These are phyloP conservation scores for Linurgus olivaceus DNA, from an alignment of 2,797 vertebrate species.

Conservation along the genomic window DNA sequence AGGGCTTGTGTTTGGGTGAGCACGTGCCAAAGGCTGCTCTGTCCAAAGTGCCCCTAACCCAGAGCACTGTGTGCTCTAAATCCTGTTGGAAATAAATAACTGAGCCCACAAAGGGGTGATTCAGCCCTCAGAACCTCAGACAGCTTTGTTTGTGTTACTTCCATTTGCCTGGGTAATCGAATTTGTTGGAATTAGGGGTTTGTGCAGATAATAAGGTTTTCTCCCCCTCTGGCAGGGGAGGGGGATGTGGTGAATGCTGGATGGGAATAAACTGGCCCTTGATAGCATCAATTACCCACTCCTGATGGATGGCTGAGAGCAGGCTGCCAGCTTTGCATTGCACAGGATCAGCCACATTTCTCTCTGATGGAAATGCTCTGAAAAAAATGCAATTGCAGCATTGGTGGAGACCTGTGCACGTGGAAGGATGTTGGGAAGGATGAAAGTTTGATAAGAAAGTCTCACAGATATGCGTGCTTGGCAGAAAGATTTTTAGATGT, in stretches of 20 bases:
- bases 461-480: too few relatives aligned
- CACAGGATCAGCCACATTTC: rapidly evolving
- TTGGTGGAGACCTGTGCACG: rapidly evolving
- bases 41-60: background rate
- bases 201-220: slow-evolving; percentile 50
- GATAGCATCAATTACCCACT: slow-evolving; percentile 60
- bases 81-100: background rate
- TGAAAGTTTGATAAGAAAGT: too few relatives aligned
- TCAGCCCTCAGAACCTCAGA: background rate
- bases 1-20: background rate
- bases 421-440: background rate
- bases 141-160: slow-evolving; percentile 20
- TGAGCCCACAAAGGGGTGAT: background rate
- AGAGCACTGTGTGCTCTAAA: background rate
- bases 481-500: too few relatives aligned
- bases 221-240: slow-evolving; percentile 10
- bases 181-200: slow-evolving; percentile 65
- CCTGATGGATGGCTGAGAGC: background rate
- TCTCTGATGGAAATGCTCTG: background rate
- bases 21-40: background rate
- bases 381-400: rapidly evolving
- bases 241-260: background rate
- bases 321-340: slow-evolving; percentile 5
- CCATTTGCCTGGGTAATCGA: slow-evolving; percentile 55
- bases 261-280: slow-evolving; percentile 26